A percentile compares a stretch with the other conserved stretches of the same genome.
Conservation (phyloP, 2,888 invertebrate species). For the Luperina nickerlii region DNA sequence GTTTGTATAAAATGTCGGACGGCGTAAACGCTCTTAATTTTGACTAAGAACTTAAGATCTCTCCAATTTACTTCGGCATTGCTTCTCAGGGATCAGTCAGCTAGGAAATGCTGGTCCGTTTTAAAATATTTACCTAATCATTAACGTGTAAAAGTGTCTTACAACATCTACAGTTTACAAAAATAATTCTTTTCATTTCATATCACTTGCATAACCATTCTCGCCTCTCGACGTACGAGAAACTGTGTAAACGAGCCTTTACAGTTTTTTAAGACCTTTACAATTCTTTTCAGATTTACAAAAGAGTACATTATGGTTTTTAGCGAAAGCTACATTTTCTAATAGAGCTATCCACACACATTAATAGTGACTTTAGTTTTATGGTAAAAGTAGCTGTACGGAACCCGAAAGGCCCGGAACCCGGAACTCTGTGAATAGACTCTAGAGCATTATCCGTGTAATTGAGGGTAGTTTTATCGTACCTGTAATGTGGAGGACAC, state of each 20-base stretch:
- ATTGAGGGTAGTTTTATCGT: slow-evolving; percentile 40
- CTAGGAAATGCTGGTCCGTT: too few species aligned
- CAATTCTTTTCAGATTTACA: neutral
- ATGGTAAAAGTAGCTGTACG: neutral
- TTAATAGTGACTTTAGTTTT: neutral
- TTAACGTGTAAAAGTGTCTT: too few species aligned
- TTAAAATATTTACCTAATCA: too few species aligned
- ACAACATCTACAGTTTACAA: too few species aligned
- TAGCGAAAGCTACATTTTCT: neutral
- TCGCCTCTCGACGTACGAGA: too few species aligned
- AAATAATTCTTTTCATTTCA: too few species aligned
- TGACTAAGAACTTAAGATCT: too few species aligned
- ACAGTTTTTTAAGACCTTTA: neutral
- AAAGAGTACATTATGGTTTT: neutral
- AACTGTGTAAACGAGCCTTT: neutral
- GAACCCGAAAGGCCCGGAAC: neutral
- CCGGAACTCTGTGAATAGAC: slow-evolving; percentile 17
- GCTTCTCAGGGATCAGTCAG: too few species aligned
- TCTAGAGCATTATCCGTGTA: neutral
- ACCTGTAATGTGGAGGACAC: slow-evolving; percentile 90
- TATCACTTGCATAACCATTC: neutral
- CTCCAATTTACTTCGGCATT: too few species aligned
- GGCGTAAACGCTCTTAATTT: too few species aligned
- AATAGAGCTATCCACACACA: neutral
- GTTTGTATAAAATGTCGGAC: too few species aligned